Percentiles rank a stretch among this genome's conserved stretches.
Evolutionary conservation across 2,113 vertebrate species (phyloP).

Genomic region (Eubucco bourcierii): DNA sequence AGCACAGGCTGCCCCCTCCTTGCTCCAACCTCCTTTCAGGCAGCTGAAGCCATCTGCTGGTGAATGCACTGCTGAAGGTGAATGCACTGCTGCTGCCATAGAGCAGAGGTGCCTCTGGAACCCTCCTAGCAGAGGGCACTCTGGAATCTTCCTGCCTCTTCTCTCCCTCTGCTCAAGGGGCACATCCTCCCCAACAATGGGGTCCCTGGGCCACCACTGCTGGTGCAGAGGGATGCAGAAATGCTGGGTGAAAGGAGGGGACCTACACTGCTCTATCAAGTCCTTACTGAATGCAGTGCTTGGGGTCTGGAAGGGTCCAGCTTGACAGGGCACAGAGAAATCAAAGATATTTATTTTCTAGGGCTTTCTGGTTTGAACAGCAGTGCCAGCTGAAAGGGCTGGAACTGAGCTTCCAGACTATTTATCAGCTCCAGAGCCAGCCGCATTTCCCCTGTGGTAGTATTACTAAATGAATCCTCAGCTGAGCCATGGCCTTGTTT

Average conservation of each 20-base stretch:
- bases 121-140: background rate
- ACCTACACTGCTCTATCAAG: background rate
- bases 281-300: background rate
- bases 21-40: too few relatives aligned
- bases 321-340: background rate
- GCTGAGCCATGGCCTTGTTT: background rate
- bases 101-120: too few relatives aligned
- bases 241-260: background rate
- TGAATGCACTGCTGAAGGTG: too few relatives aligned
- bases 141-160: background rate
- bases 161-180: background rate
- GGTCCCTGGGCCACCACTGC: background rate
- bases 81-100: too few relatives aligned
- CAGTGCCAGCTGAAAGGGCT: background rate
- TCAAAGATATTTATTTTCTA: background rate
- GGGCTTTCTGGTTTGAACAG: background rate
- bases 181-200: rapidly evolving
- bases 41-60: too few relatives aligned
- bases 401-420: background rate
- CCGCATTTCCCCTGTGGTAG: background rate
- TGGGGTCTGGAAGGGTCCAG: background rate
- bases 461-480: background rate
- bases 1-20: too few relatives aligned
- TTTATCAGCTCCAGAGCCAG: background rate
- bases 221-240: rapidly evolving